Percentiles rank a stretch among this genome's conserved stretches.
phyloP scores from a whole-genome alignment of 1,140 invertebrate genomes.

The Chionoecetes opilio region DNA sequence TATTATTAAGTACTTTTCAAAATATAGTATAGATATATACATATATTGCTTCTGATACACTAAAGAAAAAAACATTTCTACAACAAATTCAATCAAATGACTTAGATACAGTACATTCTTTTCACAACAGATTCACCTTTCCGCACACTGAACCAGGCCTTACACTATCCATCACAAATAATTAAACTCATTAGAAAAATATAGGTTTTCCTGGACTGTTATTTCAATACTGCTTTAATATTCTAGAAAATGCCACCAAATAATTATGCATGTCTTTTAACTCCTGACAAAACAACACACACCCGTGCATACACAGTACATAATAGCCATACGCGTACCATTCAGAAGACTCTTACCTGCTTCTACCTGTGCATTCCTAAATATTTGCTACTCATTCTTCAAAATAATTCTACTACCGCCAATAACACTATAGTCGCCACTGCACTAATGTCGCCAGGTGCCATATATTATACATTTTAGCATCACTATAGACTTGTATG shows the following conservation, averaged over 20 bases:
- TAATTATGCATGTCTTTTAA: not conserved
- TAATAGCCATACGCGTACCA: no score
- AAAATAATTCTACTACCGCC: no score
- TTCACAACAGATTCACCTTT: not conserved
- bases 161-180: not conserved
- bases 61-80: constrained; percentile 20
- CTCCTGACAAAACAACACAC: not conserved
- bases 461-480: no score
- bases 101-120: constrained; percentile 31
- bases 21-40: constrained; percentile 13
- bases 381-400: no score
- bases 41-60: constrained; percentile 30
- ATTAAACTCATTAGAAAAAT: constrained; percentile 1
- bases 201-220: not conserved
- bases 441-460: no score
- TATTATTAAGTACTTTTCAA: constrained; percentile 8
- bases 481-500: no score
- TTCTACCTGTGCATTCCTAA: no score
- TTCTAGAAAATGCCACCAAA: not conserved
- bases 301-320: no score
- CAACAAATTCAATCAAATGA: constrained; percentile 1
- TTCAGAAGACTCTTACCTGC: no score
- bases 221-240: not conserved
- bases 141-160: not conserved
- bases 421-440: no score